Evolutionary conservation across 2,797 vertebrate genomes (phyloP).

Genomic region (Anabacerthia variegaticeps): DNA sequence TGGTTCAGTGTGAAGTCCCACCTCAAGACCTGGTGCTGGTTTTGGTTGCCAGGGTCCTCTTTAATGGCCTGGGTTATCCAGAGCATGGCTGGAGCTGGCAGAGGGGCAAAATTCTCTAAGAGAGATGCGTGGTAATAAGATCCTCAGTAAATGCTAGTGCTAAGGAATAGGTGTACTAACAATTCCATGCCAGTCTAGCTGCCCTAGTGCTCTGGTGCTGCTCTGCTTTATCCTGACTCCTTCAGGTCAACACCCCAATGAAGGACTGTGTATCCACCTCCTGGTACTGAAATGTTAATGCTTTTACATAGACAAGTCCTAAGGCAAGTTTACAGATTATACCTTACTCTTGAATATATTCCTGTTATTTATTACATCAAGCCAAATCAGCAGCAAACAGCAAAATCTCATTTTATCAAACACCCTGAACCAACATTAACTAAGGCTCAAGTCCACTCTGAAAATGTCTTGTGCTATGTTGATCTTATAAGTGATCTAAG

Average conservation of each 20-base stretch:
- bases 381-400: background rate
- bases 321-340: background rate
- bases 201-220: background rate
- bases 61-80: background rate
- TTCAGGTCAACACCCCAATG: background rate
- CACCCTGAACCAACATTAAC: background rate
- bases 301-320: background rate
- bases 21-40: background rate
- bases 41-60: background rate
- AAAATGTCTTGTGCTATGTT: background rate
- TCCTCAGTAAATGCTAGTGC: background rate
- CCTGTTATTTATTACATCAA: background rate
- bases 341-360: background rate
- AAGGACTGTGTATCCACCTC: fast-evolving
- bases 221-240: background rate
- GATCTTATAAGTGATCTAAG: background rate
- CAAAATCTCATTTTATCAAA: background rate
- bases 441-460: background rate
- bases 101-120: background rate
- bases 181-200: background rate
- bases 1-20: background rate
- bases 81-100: background rate
- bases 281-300: background rate
- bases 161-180: background rate
- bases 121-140: background rate